Conservation (phyloP, 2,888 invertebrate genomes). For the Fragum sueziense region DNA sequence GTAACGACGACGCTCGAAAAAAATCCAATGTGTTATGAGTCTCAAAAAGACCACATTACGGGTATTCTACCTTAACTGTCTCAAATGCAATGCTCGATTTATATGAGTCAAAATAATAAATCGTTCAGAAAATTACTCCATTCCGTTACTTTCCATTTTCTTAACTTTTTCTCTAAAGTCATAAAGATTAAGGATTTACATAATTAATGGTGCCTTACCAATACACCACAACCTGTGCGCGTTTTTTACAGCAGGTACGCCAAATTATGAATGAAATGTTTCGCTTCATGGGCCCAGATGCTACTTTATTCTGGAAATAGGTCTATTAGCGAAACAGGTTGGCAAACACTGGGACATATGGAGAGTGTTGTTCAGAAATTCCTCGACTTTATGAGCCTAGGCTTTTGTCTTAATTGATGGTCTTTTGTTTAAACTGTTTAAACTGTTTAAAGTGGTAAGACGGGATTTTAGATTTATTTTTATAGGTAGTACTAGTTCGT, state of each 20-base stretch:
- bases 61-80: no score
- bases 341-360: slow-evolving; percentile 35
- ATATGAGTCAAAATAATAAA: no score
- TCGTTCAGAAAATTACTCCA: no score
- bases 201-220: slow-evolving; percentile 7
- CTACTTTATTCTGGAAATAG: slow-evolving; percentile 16
- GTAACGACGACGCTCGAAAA: no score
- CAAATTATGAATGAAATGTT: slow-evolving; percentile 31
- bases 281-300: slow-evolving; percentile 22
- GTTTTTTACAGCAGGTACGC: slow-evolving; percentile 12
- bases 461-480: no score
- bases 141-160: no score
- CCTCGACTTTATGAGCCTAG: not conserved
- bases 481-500: no score
- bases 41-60: no score
- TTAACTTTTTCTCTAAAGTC: no score
- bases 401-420: not conserved
- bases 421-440: slow-evolving; percentile 8
- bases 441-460: no score
- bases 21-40: no score
- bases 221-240: slow-evolving; percentile 1
- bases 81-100: no score
- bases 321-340: slow-evolving; percentile 33
- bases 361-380: slow-evolving; percentile 6
- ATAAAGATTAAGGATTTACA: slow-evolving; percentile 9